Evolutionary conservation across 1,140 invertebrate species (phyloP).

Genomic region (Sipha flava): DNA sequence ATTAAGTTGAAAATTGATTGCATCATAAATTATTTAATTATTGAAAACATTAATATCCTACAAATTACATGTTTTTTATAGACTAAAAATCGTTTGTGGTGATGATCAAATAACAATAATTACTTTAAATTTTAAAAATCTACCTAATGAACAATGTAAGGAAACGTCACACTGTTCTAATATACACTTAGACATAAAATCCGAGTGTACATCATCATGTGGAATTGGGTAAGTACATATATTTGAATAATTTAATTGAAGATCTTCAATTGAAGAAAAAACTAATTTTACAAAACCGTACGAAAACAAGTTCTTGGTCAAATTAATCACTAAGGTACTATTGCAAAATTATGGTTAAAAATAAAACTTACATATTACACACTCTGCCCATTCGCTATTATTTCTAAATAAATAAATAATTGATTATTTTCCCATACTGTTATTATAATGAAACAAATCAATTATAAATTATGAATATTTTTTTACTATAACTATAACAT

Average conservation of each 20-base stretch:
- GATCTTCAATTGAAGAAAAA: too few relatives aligned
- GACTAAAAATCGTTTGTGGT: neutral
- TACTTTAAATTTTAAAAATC: neutral
- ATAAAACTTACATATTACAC: too few relatives aligned
- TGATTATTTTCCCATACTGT: neutral
- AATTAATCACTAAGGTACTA: too few relatives aligned
- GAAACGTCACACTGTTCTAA: conserved; percentile 3
- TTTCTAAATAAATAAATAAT: too few relatives aligned
- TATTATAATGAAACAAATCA: neutral
- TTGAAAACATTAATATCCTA: neutral
- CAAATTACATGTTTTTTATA: neutral
- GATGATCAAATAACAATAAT: neutral
- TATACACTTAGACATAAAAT: conserved; percentile 4
- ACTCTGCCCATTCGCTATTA: too few relatives aligned
- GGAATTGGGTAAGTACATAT: conserved; percentile 1
- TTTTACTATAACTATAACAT: neutral
- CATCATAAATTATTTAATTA: too few relatives aligned
- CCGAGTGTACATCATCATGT: neutral
- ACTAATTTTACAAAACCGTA: too few relatives aligned
- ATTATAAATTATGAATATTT: neutral
- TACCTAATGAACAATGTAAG: neutral
- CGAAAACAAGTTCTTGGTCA: too few relatives aligned
- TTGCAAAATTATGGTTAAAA: too few relatives aligned
- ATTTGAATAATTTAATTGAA: too few relatives aligned
- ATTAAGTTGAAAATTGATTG: too few relatives aligned